A percentile compares a stretch with the other conserved stretches of the same genome.
phyloP scores from a whole-genome alignment of 2,888 invertebrate species.

The Lobophora halterata region DNA sequence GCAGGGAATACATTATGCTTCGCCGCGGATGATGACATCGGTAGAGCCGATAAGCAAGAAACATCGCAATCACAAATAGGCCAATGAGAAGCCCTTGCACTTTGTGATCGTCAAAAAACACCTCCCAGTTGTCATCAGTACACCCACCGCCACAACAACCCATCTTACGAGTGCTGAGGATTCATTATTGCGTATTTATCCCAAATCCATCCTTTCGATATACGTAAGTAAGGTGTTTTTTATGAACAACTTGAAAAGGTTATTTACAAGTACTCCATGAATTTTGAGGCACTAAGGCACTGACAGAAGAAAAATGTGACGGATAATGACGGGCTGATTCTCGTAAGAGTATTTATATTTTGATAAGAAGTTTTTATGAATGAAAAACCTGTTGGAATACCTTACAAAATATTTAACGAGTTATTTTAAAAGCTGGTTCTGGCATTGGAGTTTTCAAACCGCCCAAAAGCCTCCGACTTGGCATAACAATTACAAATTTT shows the following conservation, averaged over 20 bases:
- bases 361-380: no score
- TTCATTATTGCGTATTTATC: conserved; percentile 6
- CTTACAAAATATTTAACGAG: no score
- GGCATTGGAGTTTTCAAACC: no score
- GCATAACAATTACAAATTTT: no score
- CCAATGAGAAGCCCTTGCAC: conserved; percentile 36
- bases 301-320: conserved; percentile 3
- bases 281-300: neutral
- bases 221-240: conserved; percentile 3
- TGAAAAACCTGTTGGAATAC: no score
- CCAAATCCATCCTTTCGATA: conserved; percentile 9
- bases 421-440: no score
- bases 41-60: conserved; percentile 44
- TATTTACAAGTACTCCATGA: conserved; percentile 7
- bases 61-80: conserved; percentile 35
- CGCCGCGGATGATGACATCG: conserved; percentile 43
- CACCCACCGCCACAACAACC: conserved; percentile 44
- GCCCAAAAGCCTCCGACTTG: no score
- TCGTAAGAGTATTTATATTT: no score
- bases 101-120: conserved; percentile 39
- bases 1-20: conserved; percentile 27
- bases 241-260: no score
- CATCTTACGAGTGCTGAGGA: conserved; percentile 33
- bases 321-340: no score
- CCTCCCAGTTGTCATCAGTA: conserved; percentile 35